Percentiles rank a stretch among this genome's conserved stretches.
Evolutionary conservation across 1,140 invertebrate genomes (phyloP).

Genomic region (Cydia pomonella): DNA sequence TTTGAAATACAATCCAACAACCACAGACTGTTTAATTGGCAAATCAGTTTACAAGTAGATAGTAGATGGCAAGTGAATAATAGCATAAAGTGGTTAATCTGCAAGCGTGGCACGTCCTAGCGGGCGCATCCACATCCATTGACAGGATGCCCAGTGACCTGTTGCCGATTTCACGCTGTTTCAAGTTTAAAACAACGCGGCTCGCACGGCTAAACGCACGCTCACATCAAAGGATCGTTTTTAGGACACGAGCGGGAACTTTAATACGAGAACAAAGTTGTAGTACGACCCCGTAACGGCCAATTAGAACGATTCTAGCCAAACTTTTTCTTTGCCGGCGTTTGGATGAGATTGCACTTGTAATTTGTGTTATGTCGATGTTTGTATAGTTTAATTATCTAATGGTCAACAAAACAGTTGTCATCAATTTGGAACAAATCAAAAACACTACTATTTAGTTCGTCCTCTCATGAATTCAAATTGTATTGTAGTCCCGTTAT

Average conservation of each 20-base stretch:
- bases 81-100: background rate
- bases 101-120: constrained; percentile 2
- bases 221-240: constrained; percentile 30
- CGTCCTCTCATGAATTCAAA: too few relatives aligned
- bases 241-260: constrained; percentile 23
- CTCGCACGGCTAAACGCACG: constrained; percentile 23
- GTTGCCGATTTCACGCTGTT: constrained; percentile 31
- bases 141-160: constrained; percentile 26
- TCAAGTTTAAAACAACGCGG: constrained; percentile 27
- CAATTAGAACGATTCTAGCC: constrained; percentile 26
- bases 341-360: constrained; percentile 26
- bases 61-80: background rate
- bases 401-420: background rate
- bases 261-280: constrained; percentile 29
- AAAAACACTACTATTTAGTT: too few relatives aligned
- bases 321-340: constrained; percentile 20
- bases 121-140: constrained; percentile 20
- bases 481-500: too few relatives aligned
- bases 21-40: too few relatives aligned
- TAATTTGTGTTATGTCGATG: background rate
- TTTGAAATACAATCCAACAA: background rate
- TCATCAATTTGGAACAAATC: too few relatives aligned
- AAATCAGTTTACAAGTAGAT: background rate
- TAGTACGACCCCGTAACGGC: constrained; percentile 8
- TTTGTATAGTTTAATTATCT: background rate